Conservation (phyloP, 2,888 invertebrate genomes). For the Phalera bucephala region DNA sequence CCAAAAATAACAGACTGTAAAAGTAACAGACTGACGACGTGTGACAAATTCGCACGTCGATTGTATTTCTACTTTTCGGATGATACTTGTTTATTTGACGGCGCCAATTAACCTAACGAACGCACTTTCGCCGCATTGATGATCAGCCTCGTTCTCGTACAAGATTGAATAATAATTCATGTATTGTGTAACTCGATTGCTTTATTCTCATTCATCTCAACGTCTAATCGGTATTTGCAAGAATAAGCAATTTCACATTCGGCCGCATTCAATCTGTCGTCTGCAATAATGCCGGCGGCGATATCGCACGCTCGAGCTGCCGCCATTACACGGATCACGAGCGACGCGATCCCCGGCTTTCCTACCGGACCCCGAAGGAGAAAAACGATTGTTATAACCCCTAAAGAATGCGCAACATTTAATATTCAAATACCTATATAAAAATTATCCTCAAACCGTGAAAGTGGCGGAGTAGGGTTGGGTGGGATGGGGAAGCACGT, state of each 20-base stretch:
- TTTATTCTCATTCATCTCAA: not conserved
- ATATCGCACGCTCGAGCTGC: constrained; percentile 21
- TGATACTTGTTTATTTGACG: no score
- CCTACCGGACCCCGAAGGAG: not conserved
- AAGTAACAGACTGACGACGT: no score
- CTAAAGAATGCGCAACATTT: no score
- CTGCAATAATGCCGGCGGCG: constrained; percentile 7
- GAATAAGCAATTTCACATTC: constrained; percentile 28
- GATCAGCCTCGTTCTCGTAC: not conserved
- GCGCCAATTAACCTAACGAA: no score
- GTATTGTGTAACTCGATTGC: not conserved
- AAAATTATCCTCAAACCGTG: constrained; percentile 50
- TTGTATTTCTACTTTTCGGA: no score
- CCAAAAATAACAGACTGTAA: no score
- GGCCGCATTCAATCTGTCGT: constrained; percentile 25
- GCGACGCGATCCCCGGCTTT: not conserved
- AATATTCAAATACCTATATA: constrained; percentile 42
- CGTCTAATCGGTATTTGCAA: not conserved
- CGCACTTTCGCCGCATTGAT: not conserved
- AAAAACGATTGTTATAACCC: constrained; percentile 33
- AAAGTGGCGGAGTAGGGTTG: constrained; percentile 44
- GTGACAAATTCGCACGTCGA: no score
- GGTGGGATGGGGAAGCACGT: constrained; percentile 11
- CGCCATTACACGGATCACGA: constrained; percentile 20
- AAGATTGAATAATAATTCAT: not conserved